Evolutionary conservation across 2,888 invertebrate species (phyloP).

Genomic region (Lysandra coridon): DNA sequence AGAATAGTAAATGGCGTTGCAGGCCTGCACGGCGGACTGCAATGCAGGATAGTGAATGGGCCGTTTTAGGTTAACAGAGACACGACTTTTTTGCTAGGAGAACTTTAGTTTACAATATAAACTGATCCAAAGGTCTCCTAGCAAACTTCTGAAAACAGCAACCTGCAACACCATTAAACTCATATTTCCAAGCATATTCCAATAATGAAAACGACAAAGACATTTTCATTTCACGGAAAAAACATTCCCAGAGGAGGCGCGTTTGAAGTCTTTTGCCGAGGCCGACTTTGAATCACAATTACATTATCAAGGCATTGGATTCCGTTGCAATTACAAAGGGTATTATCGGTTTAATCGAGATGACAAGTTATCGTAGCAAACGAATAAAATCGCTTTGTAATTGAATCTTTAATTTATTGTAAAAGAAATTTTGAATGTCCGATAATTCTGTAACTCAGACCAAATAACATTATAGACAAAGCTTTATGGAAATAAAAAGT

Average conservation of each 20-base stretch:
- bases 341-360: background rate
- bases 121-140: background rate
- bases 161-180: constrained; percentile 29
- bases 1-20: too few species aligned
- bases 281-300: background rate
- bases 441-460: too few species aligned
- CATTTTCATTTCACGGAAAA: constrained; percentile 19
- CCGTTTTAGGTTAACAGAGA: too few species aligned
- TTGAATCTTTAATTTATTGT: background rate
- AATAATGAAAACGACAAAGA: constrained; percentile 48
- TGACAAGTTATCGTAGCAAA: background rate
- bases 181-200: constrained; percentile 44
- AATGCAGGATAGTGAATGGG: too few species aligned
- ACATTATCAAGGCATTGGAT: constrained; percentile 1
- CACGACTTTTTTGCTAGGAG: too few species aligned
- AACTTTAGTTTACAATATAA: too few species aligned
- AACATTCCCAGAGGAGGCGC: constrained; percentile 12
- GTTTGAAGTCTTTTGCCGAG: background rate
- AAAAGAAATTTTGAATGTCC: background rate
- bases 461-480: too few species aligned
- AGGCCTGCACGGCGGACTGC: too few species aligned
- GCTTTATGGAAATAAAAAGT: too few species aligned
- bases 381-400: background rate
- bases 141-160: background rate
- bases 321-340: background rate